Evolutionary conservation across 1,140 invertebrate species (phyloP).

Genomic region (Phortica variegata): DNA sequence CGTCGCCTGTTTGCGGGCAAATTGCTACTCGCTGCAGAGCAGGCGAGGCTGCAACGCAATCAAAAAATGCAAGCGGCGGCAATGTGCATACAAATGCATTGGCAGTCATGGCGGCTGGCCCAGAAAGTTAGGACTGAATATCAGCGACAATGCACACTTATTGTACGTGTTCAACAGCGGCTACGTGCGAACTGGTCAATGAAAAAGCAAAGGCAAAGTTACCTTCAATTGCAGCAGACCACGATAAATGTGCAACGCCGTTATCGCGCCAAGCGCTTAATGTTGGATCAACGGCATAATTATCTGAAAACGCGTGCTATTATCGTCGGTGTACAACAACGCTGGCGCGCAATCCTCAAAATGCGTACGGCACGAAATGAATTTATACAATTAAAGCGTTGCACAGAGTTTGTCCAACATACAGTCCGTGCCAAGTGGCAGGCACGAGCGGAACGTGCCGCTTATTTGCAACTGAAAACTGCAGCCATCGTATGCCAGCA

Average conservation of each 20-base stretch:
- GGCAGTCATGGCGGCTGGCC: conserved; percentile 19
- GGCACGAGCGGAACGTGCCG: conserved; percentile 9
- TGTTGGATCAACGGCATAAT: neutral
- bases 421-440: conserved; percentile 11
- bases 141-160: conserved; percentile 13
- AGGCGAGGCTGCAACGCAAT: conserved; percentile 24
- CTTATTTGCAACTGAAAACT: conserved; percentile 5
- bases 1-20: conserved; percentile 29
- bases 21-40: conserved; percentile 24
- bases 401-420: conserved; percentile 17
- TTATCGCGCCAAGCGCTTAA: conserved; percentile 54
- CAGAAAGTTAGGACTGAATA: conserved; percentile 16
- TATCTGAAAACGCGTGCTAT: neutral
- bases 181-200: conserved; percentile 41
- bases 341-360: conserved; percentile 24
- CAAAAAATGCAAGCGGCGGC: conserved; percentile 36
- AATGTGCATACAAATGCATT: conserved; percentile 32
- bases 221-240: conserved; percentile 34
- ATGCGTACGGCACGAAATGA: conserved; percentile 8
- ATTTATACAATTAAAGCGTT: conserved; percentile 35
- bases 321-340: conserved; percentile 8
- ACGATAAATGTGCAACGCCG: conserved; percentile 57
- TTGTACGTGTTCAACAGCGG: conserved; percentile 29
- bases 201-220: conserved; percentile 15
- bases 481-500: conserved; percentile 41